Base-by-base conservation (phyloP, 1,140 invertebrate genomes). In the Neomicropteryx cornuta region DNA sequence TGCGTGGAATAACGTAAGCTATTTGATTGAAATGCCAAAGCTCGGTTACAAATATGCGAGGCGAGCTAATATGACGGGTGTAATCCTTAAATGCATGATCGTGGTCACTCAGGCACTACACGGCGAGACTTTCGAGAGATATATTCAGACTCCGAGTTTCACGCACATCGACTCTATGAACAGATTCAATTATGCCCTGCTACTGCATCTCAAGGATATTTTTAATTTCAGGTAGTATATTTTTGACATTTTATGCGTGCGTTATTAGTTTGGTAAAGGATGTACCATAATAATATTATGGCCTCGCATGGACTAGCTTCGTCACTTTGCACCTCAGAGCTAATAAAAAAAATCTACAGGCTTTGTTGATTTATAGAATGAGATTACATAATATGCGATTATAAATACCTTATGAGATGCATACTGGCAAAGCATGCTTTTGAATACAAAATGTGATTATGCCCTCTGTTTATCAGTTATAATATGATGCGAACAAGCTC, bases 211-310 rank as follows among this genome's bases (percentile, higher is more conserved):
- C 14, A 58, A 60, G 38, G 70, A 77, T 44, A 72, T 73, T 54
- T 79, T 67, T 46, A 77, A 79, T 57, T 75, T 73, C 45, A 72
- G 66, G 71, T 77, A 66, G n/a, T n/a, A n/a, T n/a, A n/a, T n/a
- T n/a, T n/a, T n/a, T n/a, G n/a, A n/a, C n/a, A n/a, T n/a, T n/a
- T n/a, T n/a, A n/a, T n/a, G n/a, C n/a, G n/a, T n/a, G n/a, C n/a
- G n/a, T n/a, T n/a, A n/a, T n/a, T n/a, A n/a, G n/a, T n/a, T n/a
- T n/a, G n/a, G n/a, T n/a, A n/a, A n/a, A n/a, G n/a, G n/a, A n/a
- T n/a, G n/a, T n/a, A n/a, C n/a, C n/a, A n/a, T n/a, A n/a, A n/a
- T n/a, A n/a, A n/a, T n/a, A n/a, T n/a, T n/a, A n/a, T n/a, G n/a
- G n/a, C n/a, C n/a, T n/a, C n/a, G n/a, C n/a, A n/a, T n/a, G n/a